Evolutionary conservation across 2,888 invertebrate species (phyloP), one percentile per base, ranked within the genome.

Genomic region (Erebia aethiops): DNA sequence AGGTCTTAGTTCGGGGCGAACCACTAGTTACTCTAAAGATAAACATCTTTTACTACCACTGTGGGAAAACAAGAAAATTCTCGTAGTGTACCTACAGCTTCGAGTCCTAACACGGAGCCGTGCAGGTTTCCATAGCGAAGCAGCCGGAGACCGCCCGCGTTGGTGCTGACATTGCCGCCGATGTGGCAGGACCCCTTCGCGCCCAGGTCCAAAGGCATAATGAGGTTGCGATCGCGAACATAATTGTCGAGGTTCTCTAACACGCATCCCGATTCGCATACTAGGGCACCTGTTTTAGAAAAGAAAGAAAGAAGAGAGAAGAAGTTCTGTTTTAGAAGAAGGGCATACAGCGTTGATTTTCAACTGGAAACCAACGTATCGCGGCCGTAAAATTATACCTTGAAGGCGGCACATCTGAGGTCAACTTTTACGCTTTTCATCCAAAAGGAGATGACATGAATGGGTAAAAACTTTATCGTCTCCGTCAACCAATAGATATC

Each of bases 141-240:
- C n/a, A 99, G 94, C 71, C 99, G 93, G 26, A 99, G 89, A 0
- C 99, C 99, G 0, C 99, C 99, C 0, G 99, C 99, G 91, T 99
- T 99, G 14, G 99, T 99, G 52, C 99, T 96, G 41, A 99, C 94
- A 87, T 99, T 99, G 18, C 99, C 99, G 1, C 99, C 99, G 77
- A 99, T 97, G 68, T 98, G 97, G 82, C 99, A 99, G 71, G 97
- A 96, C 43, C 98, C 98, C 90, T 99, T 99, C 0, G 99, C 99
- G 0, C 99, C 99, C 72, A 99, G 94, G 92, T 99, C 99, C 70
- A 99, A 86, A 0, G 99, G 99, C 95, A 99, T 98, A 88, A 98
- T 98, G 54, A 98, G 94, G n/a, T 95, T 96, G 69, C 94, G 92
- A 9, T 96, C 95, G 4, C 94, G 93, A 3, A 98, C 94, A 81